These are phyloP conservation scores for Prosapia bicincta DNA, from an alignment of 2,888 invertebrate species.

Conservation along the genomic window DNA sequence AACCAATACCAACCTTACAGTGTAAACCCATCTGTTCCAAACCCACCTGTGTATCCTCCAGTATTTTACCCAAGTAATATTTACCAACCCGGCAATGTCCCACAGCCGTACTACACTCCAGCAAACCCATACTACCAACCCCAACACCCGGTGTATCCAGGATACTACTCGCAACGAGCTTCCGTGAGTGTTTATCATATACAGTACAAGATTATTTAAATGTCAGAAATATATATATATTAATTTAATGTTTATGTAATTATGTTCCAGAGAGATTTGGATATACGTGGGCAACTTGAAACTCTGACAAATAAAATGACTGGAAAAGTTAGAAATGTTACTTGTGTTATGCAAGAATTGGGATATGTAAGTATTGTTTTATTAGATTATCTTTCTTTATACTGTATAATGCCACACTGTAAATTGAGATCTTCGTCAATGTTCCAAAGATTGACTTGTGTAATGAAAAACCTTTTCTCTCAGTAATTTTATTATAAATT, in stretches of 20 bases:
- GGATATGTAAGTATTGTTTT: conserved; percentile 51
- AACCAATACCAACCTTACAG: conserved; percentile 18
- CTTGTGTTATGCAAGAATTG: conserved; percentile 68
- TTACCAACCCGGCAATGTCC: conserved; percentile 41
- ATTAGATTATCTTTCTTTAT: no score
- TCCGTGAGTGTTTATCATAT: conserved; percentile 55
- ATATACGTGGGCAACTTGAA: conserved; percentile 59
- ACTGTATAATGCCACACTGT: no score
- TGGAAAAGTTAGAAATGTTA: conserved; percentile 58
- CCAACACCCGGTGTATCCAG: conserved; percentile 28
- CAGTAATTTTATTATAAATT: no score
- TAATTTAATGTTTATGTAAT: no score
- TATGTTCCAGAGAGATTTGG: conserved; percentile 55
- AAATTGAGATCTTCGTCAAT: no score
- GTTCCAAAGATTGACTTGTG: no score
- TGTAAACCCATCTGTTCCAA: conserved; percentile 6
- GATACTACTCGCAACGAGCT: conserved; percentile 34
- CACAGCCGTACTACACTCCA: conserved; percentile 46
- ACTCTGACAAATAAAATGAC: conserved; percentile 50
- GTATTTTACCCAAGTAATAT: conserved; percentile 36
- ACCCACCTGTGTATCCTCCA: conserved; percentile 46
- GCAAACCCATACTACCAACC: conserved; percentile 28
- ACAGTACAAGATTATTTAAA: no score
- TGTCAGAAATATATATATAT: no score
- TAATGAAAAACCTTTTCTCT: no score